These are phyloP conservation scores for Gallinago media DNA, from an alignment of 2,113 vertebrate genomes.

Conservation along the genomic window DNA sequence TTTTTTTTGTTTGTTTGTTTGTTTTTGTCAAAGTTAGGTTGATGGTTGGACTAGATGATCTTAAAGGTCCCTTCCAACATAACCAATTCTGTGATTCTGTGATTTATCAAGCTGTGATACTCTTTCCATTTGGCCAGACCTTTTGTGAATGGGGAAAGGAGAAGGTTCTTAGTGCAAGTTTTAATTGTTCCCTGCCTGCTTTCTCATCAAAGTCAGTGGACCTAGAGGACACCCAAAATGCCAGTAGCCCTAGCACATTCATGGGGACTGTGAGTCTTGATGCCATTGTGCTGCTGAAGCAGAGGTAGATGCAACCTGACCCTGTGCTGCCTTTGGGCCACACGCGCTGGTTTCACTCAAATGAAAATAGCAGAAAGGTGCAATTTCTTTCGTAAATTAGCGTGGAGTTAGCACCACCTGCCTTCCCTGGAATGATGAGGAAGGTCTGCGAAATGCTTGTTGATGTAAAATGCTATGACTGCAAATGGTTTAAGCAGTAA, in stretches of 20 bases:
- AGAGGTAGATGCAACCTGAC: neutral
- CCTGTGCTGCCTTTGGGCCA: neutral
- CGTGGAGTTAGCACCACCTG: neutral
- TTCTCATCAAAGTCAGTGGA: neutral
- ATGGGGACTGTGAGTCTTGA: neutral
- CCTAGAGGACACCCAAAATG: neutral
- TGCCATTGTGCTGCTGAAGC: neutral
- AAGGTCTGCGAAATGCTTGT: neutral
- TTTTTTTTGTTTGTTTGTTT: too few relatives aligned
- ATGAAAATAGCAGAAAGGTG: neutral
- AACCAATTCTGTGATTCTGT: too few relatives aligned
- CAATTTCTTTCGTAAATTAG: neutral
- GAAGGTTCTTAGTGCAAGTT: neutral
- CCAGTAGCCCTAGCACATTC: neutral
- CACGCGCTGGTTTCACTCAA: neutral
- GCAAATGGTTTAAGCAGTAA: neutral
- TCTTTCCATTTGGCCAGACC: neutral
- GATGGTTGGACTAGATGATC: too few relatives aligned
- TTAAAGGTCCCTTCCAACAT: too few relatives aligned
- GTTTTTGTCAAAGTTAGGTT: too few relatives aligned
- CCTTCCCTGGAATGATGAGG: neutral
- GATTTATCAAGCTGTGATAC: neutral
- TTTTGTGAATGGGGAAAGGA: neutral
- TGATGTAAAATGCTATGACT: neutral
- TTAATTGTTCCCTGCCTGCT: neutral